Conservation (phyloP, 1,140 invertebrate genomes). For the Nephila pilipes region DNA sequence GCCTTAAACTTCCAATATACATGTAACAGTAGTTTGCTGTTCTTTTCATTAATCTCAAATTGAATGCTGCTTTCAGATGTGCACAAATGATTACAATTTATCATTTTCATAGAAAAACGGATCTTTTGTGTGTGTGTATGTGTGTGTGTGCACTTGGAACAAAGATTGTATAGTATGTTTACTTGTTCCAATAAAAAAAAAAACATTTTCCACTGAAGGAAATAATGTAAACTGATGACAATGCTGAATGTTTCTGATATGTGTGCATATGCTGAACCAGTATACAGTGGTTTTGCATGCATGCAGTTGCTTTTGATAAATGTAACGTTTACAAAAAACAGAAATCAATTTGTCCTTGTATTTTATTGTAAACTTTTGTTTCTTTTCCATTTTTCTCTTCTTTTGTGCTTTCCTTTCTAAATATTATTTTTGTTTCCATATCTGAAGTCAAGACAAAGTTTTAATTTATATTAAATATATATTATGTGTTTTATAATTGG, state of each 20-base stretch:
- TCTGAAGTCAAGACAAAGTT: neutral
- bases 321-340: constrained; percentile 72
- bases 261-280: constrained; percentile 48
- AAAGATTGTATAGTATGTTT: constrained; percentile 69
- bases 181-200: constrained; percentile 63
- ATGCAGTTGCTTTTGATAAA: constrained; percentile 74
- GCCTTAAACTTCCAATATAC: no score
- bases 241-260: constrained; percentile 69
- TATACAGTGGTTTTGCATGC: constrained; percentile 70
- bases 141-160: constrained; percentile 72
- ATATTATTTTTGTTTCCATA: neutral
- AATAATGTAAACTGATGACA: constrained; percentile 61
- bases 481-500: neutral
- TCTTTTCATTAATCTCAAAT: neutral
- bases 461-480: neutral
- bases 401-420: neutral
- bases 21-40: no score
- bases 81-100: constrained; percentile 8
- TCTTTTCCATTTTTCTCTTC: neutral
- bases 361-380: constrained; percentile 3
- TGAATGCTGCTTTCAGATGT: neutral
- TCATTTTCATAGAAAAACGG: constrained; percentile 68
- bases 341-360: constrained; percentile 47
- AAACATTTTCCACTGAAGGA: constrained; percentile 62
- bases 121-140: constrained; percentile 64